phyloP scores from a whole-genome alignment of 2,888 invertebrate species.

The Cyclophora albipunctata region DNA sequence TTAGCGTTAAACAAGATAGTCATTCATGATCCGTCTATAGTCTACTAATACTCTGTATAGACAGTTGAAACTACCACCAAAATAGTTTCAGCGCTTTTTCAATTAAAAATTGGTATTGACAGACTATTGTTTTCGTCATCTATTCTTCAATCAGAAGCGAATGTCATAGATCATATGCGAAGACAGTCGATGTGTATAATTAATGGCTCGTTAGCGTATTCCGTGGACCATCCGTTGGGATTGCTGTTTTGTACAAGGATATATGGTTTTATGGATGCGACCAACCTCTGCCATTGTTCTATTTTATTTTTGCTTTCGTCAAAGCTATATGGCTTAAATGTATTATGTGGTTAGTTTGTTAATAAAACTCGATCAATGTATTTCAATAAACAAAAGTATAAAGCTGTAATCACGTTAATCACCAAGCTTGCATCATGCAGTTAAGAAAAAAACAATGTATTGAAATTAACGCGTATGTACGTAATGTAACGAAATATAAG shows the following conservation, averaged over 20 bases:
- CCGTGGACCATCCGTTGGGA: slow-evolving; percentile 11
- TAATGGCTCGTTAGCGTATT: slow-evolving; percentile 22
- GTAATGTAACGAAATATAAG: not conserved
- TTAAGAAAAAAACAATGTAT: not conserved
- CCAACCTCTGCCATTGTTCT: not conserved
- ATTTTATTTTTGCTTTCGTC: not conserved
- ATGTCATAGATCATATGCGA: slow-evolving; percentile 16
- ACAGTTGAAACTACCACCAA: no score
- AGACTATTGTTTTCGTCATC: no score
- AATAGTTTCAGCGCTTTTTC: no score
- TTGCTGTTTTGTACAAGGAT: slow-evolving; percentile 1
- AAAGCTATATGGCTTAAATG: not conserved
- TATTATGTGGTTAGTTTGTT: not conserved
- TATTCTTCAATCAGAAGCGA: slow-evolving; percentile 15
- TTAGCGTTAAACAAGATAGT: no score
- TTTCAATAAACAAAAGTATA: no score
- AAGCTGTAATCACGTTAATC: no score
- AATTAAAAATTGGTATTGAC: no score
- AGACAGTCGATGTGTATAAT: slow-evolving; percentile 28
- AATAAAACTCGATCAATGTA: no score
- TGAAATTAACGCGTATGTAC: not conserved
- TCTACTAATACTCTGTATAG: no score
- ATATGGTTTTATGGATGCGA: not conserved
- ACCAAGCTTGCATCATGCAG: no score
- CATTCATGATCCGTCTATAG: no score